Percentiles rank a stretch among this genome's conserved stretches.
These are phyloP conservation scores for Gymnodraco acuticeps DNA, from an alignment of 2,797 vertebrate species.

Conservation along the genomic window DNA sequence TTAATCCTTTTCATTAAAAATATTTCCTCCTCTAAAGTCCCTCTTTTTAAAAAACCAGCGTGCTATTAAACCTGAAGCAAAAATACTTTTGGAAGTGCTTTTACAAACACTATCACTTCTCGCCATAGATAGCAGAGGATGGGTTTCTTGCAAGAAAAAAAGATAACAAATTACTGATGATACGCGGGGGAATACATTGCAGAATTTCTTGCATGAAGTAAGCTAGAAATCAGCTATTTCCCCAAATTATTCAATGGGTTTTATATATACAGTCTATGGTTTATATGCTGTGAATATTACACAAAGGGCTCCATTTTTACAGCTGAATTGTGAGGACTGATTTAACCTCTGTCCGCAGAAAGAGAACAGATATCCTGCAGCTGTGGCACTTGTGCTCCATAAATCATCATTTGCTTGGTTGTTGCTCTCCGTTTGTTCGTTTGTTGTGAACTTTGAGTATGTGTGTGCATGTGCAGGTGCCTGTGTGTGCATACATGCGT, in stretches of 20 bases:
- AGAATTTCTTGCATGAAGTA: slow-evolving; percentile 13
- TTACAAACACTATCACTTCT: slow-evolving; percentile 15
- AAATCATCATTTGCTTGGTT: slow-evolving; percentile 23
- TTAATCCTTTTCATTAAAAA: slow-evolving; percentile 56
- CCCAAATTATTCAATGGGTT: neutral
- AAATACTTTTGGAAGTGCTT: slow-evolving; percentile 28
- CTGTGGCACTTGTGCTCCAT: slow-evolving; percentile 24
- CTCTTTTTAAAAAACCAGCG: slow-evolving; percentile 32
- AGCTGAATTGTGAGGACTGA: neutral
- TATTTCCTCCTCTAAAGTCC: slow-evolving; percentile 19
- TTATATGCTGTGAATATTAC: neutral
- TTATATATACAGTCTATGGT: no score
- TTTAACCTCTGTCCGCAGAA: slow-evolving; percentile 6
- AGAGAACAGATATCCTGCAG: slow-evolving; percentile 8
- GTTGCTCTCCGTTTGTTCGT: neutral
- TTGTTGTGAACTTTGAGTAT: neutral
- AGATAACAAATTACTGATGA: slow-evolving; percentile 9
- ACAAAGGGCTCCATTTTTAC: neutral
- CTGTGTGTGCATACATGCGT: slow-evolving; percentile 17
- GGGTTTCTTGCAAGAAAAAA: neutral
- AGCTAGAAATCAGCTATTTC: slow-evolving; percentile 25
- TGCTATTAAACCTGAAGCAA: slow-evolving; percentile 20
- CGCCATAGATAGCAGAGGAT: slow-evolving; percentile 5
- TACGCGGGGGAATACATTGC: neutral
- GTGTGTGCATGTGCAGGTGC: slow-evolving; percentile 18